phyloP scores from a whole-genome alignment of 1,140 invertebrate species.

The Diuraphis noxia region DNA sequence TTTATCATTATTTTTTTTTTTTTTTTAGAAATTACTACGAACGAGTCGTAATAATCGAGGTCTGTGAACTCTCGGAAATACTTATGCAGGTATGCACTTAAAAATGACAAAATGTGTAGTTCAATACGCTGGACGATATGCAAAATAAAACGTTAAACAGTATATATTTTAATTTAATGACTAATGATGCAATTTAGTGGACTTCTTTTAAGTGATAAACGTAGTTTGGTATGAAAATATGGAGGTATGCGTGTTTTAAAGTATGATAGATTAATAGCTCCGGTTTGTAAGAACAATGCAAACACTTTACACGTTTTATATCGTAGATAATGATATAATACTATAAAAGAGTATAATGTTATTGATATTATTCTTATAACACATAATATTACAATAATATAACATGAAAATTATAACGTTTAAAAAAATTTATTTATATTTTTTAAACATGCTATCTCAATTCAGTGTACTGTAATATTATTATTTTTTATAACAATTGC shows the following conservation, averaged over 20 bases:
- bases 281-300: neutral
- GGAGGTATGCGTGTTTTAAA: neutral
- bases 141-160: neutral
- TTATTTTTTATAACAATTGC: constrained; percentile 1
- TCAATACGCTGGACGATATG: neutral
- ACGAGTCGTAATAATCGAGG: neutral
- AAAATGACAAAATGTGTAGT: neutral
- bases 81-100: neutral
- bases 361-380: neutral
- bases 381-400: neutral
- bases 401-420: neutral
- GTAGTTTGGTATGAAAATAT: neutral
- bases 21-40: neutral
- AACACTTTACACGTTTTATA: neutral
- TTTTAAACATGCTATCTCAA: neutral
- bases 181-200: neutral
- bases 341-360: neutral
- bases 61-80: neutral
- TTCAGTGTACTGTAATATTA: neutral
- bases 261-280: neutral
- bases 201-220: neutral
- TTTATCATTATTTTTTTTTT: neutral
- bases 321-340: neutral
- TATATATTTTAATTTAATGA: too few species aligned
- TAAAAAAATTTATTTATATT: neutral